Evolutionary conservation across 2,797 vertebrate species (phyloP), one percentile per base, ranked within the genome.

Genomic region (Tenualosa ilisha): DNA sequence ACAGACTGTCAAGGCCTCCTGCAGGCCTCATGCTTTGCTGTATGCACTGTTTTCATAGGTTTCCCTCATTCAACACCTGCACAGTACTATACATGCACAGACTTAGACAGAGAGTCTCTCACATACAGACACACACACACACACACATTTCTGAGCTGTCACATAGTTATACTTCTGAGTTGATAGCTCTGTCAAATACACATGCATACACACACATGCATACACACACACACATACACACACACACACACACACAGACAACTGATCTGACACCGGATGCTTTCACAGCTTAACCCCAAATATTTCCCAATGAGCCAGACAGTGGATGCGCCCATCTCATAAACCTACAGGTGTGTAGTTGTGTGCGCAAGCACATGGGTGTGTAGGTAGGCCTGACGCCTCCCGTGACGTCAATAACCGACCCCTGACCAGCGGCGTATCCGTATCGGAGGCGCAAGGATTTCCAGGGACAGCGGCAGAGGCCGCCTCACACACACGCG

Each of bases 401-500:
- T 63, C 86, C 86, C 89, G 86, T 2, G 85, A 92, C 93, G 93
- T 95, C 94, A 95, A 86, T 87, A 84, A 84, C 72, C 86, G 92
- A 95, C 93, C 94, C 92, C 85, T 90, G 91, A 82, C 84, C 84
- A 31, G 85, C 86, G 88, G 40, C 79, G 84, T 12, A 86, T 90
- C 88, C 89, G 90, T 56, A 91, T 86, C 68, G 63, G n/a, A 81
- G 59, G 87, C 87, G 61, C 82, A 3, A 75, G 84, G 89, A 85
- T 92, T 93, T 94, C 90, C 94, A 91, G 89, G 94, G 91, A 91
- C 90, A 91, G 87, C 89, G 88, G 85, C 81, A 91, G 17, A 89
- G 89, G 91, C 86, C 93, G 90, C 94, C 94, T 95, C 93, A 92
- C 95, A 95, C 89, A 13, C 89, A 31, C 37, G 79, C 83, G 24